Conservation (phyloP, 2,888 invertebrate species). For the Petrolisthes manimaculis region DNA sequence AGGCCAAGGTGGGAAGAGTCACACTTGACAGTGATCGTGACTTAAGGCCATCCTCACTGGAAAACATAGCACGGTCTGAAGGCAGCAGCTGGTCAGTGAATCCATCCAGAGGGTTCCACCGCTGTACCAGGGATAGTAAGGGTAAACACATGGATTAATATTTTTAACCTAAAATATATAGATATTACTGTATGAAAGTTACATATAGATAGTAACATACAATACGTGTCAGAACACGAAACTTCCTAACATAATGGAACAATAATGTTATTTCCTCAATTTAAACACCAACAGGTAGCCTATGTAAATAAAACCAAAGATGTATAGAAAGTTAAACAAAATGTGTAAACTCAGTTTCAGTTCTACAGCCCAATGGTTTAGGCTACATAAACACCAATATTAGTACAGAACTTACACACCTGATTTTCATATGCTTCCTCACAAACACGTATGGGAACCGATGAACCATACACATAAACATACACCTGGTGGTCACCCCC, state of each 20-base stretch:
- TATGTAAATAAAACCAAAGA: neutral
- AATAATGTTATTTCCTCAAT: no score
- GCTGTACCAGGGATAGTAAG: slow-evolving; percentile 70
- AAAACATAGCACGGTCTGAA: slow-evolving; percentile 89
- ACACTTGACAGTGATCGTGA: slow-evolving; percentile 85
- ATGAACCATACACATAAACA: slow-evolving; percentile 88
- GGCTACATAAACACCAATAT: neutral
- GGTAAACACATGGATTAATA: no score
- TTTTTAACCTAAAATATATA: no score
- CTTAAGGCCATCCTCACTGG: slow-evolving; percentile 84
- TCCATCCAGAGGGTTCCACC: slow-evolving; percentile 92
- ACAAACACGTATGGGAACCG: slow-evolving; percentile 89
- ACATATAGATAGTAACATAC: no score
- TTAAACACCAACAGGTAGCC: no score
- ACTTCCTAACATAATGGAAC: no score
- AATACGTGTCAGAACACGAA: no score
- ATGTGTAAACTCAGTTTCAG: neutral
- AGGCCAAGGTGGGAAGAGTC: slow-evolving; percentile 90
- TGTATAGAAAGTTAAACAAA: neutral
- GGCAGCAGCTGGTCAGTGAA: slow-evolving; percentile 86
- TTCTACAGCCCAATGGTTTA: neutral
- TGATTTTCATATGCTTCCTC: slow-evolving; percentile 95
- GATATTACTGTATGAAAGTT: no score
- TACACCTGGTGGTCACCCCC: slow-evolving; percentile 94
- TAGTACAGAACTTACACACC: slow-evolving; percentile 69